Base-by-base conservation (phyloP, 2,888 invertebrate genomes). In the Clunio marinus region DNA sequence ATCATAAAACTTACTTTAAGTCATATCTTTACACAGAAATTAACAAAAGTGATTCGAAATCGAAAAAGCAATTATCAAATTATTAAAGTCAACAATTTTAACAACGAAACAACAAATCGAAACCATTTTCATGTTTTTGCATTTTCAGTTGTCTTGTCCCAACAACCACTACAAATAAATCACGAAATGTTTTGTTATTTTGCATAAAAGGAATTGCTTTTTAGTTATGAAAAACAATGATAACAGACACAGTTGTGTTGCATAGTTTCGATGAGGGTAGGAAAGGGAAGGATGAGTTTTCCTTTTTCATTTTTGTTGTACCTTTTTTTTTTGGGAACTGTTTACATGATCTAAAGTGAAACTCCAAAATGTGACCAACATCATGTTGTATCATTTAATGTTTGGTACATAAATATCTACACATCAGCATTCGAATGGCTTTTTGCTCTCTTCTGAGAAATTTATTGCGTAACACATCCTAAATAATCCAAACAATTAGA, bases 181-280 rank as follows among this genome's bases (percentile, higher is more conserved):
- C 57, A 58, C 17, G 57, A 7, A 55, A 55, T 55, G 22, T 22
- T 55, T 20, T 24, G 17, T 13, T 28, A 17, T 58, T 58, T 58
- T 58, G 57, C 57, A 58, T 58, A 58, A 58, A 45, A 58, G 57
- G 13, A 58, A 58, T 58, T 7, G 25, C 27, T 58, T 13, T 25
- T 13, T 24, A n/a, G 22, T 58, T 58, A 22, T 22, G 22, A 25
- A 27, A 15, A 51, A 51, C 51, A 58, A 58, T 58, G 57, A 24
- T 58, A 58, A 15, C 57, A 58, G 57, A 58, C 27, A 25, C 15
- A 51, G 22, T 7, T 17, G 15, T 17, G 3, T 51, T n/a, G 5
- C 32, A 32, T 32, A 7, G 4, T 32, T 7, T 32, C n/a, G n/a
- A n/a, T n/a, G n/a, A n/a, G n/a, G n/a, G n/a, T n/a, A n/a, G n/a